Conservation (phyloP, 1,140 invertebrate species). For the Drosophila albomicans region DNA sequence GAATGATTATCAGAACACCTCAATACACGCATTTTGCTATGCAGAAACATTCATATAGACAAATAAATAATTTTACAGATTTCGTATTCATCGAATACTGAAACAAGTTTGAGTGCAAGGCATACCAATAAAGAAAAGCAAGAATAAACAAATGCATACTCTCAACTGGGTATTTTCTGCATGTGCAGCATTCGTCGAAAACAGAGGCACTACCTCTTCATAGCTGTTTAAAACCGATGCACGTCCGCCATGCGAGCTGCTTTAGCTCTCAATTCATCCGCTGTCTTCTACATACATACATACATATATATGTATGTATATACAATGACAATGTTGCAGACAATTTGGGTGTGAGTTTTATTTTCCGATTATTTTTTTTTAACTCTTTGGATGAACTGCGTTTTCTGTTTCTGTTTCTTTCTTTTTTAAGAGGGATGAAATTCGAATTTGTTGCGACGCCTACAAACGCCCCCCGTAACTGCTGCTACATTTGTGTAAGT, state of each 20-base stretch:
- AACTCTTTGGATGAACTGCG: slow-evolving; percentile 40
- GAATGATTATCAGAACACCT: no score
- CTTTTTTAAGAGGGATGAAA: slow-evolving; percentile 70
- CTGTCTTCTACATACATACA: slow-evolving; percentile 56
- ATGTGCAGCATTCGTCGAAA: slow-evolving; percentile 74
- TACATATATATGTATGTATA: no score
- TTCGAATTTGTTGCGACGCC: slow-evolving; percentile 72
- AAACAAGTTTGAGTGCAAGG: background rate
- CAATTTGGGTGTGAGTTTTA: slow-evolving; percentile 70
- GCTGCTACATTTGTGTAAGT: slow-evolving; percentile 9
- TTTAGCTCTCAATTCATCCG: slow-evolving; percentile 23
- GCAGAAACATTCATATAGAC: no score
- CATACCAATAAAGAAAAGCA: background rate
- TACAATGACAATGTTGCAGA: slow-evolving; percentile 60
- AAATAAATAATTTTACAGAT: background rate
- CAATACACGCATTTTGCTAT: no score
- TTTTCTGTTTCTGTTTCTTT: slow-evolving; percentile 58
- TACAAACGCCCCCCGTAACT: slow-evolving; percentile 13
- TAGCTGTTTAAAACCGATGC: slow-evolving; percentile 70
- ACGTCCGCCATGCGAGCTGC: slow-evolving; percentile 69
- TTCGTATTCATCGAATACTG: slow-evolving; percentile 17
- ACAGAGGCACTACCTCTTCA: slow-evolving; percentile 63
- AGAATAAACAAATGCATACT: slow-evolving; percentile 31
- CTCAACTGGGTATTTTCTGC: slow-evolving; percentile 35
- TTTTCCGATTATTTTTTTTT: slow-evolving; percentile 30